Conservation (phyloP, 2,113 vertebrate species). For the Microtus oregoni region DNA sequence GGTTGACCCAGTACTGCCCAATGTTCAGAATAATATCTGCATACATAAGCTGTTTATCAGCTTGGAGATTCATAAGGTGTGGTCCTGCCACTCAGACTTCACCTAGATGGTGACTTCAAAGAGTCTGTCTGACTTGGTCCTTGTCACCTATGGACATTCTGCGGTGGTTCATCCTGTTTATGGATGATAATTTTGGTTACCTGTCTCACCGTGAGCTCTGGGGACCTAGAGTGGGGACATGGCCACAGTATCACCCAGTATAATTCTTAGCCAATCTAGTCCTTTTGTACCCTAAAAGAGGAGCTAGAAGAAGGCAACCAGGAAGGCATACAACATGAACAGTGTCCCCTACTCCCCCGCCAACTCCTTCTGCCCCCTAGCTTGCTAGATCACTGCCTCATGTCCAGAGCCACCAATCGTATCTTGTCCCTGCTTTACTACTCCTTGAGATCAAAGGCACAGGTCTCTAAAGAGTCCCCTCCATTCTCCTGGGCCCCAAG, state of each 20-base stretch:
- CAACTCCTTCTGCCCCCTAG: neutral
- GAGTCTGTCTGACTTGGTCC: neutral
- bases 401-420: neutral
- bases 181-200: neutral
- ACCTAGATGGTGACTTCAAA: neutral
- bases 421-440: slow-evolving; percentile 39
- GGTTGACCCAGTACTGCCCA: neutral
- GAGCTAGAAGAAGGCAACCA: neutral
- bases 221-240: too few species aligned
- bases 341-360: neutral
- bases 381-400: neutral
- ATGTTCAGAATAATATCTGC: neutral
- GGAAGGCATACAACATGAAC: neutral
- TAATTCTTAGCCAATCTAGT: neutral
- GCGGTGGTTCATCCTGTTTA: rapidly evolving
- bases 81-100: neutral
- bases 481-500: slow-evolving; percentile 23
- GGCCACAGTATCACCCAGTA: too few species aligned
- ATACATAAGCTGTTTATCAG: neutral
- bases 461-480: slow-evolving; percentile 5
- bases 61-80: neutral
- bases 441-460: neutral
- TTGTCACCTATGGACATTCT: rapidly evolving
- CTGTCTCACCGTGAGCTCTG: neutral
- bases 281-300: neutral